Evolutionary conservation across 2,113 vertebrate genomes (phyloP).

Genomic region (Panthera uncia): DNA sequence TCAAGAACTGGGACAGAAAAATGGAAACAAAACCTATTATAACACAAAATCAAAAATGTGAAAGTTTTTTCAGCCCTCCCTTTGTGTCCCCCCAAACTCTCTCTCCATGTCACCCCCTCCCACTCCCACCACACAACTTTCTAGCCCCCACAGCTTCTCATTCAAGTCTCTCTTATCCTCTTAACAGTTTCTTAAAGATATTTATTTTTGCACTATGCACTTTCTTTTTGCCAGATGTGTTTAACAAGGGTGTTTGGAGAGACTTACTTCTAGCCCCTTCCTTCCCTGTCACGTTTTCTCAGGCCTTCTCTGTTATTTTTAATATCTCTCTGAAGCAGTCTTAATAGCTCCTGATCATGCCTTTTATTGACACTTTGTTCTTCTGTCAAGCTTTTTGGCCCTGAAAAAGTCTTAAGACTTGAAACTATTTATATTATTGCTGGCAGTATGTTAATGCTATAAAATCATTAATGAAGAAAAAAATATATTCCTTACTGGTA

Average conservation of each 20-base stretch:
- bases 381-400: constrained; percentile 93
- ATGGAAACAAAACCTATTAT: not conserved
- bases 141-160: not conserved
- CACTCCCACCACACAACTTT: not conserved
- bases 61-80: constrained; percentile 62
- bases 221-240: constrained; percentile 86
- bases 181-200: constrained; percentile 82
- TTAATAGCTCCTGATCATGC: constrained; percentile 88
- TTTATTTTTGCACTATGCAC: constrained; percentile 87
- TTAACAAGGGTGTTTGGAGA: constrained; percentile 86
- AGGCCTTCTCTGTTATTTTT: constrained; percentile 89
- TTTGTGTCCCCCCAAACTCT: constrained; percentile 17
- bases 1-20: not conserved
- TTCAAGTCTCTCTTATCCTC: not conserved
- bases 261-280: constrained; percentile 65
- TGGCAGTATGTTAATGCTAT: constrained; percentile 98
- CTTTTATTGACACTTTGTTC: constrained; percentile 89
- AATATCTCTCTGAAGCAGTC: constrained; percentile 88
- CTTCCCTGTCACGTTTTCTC: constrained; percentile 85
- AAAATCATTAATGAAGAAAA: constrained; percentile 98
- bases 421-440: constrained; percentile 99
- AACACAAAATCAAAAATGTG: constrained; percentile 68
- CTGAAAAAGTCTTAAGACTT: constrained; percentile 95
- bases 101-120: not conserved
- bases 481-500: constrained; percentile 99